A percentile compares a stretch with the other conserved stretches of the same genome.
Conservation (phyloP, 2,113 vertebrate genomes). For the Serinus canaria region DNA sequence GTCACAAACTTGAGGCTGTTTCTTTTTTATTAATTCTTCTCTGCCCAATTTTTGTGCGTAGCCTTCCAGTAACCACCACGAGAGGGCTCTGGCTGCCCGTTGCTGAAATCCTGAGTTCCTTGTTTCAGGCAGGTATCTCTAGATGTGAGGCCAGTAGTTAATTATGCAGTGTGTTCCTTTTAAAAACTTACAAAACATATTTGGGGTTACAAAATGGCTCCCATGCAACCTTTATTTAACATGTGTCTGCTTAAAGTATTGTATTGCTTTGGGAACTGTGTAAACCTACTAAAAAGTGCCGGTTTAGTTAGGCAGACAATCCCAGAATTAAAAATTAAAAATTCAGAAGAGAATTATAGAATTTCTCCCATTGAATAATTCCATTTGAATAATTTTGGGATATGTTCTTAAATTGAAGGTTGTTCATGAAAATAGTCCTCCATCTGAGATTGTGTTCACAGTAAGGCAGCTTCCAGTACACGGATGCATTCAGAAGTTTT, state of each 20-base stretch:
- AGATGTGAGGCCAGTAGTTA: background rate
- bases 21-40: background rate
- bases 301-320: background rate
- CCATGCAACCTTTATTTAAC: background rate
- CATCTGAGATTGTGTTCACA: slow-evolving; percentile 81
- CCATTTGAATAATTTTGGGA: background rate
- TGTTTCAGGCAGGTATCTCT: background rate
- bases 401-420: slow-evolving; percentile 74
- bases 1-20: fast-evolving
- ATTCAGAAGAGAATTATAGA: background rate
- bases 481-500: slow-evolving; percentile 79
- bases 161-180: background rate
- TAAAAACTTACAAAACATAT: background rate
- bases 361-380: background rate
- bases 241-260: background rate
- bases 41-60: background rate
- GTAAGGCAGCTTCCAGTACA: slow-evolving; percentile 72
- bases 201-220: background rate
- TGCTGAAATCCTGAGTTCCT: background rate
- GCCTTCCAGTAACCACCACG: fast-evolving
- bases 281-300: background rate
- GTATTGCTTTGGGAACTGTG: background rate
- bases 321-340: background rate
- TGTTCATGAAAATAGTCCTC: slow-evolving; percentile 79
- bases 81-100: fast-evolving